Evolutionary conservation across 1,140 invertebrate genomes (phyloP), one percentile per base, ranked within the genome.

Genomic region (Atopsyche davidsoni): DNA sequence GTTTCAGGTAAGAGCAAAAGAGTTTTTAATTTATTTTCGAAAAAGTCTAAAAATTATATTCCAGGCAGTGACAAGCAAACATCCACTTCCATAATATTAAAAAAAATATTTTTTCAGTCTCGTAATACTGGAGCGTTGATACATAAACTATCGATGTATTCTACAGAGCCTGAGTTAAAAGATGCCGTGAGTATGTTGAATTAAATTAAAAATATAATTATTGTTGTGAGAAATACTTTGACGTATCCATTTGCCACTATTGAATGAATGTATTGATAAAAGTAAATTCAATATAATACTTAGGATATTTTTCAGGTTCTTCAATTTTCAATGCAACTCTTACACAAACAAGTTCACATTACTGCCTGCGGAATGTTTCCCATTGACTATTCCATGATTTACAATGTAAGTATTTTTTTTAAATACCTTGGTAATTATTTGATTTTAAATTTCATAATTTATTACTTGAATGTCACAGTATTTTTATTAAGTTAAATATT

Each of bases 291-390:
- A 1, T 21, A 28, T 14, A 22, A 17, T 22, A 38, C 10, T 22
- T 39, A 23, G 6, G 36, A 6, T 43, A n/a, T 35, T 57, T 66
- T 61, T 36, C 45, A 68, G 66, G 57, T 66, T 31, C 52, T 64
- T 41, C 60, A 63, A 28, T 66, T 66, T 51, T 68, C 66, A 4
- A 32, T 63, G 7, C 66, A 66, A 55, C 46, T 66, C 53, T 53
- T 65, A 23, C 66, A 68, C 53, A 61, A 63, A 19, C 60, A 64
- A 28, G 44, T 68, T 10, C 51, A 58, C 35, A 62, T 68, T 31
- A 62, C 60, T 22, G 62, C 61, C 19, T 64, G 64, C 43, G 64
- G 64, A 38, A 56, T 68, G 40, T 66, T 66, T 56, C 56, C 62
- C 10, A 53, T 68, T 4, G 64, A 68, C 47, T 62, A 58, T 47